Conservation (phyloP, 2,113 vertebrate genomes). For the Mormyrus iriodes region DNA sequence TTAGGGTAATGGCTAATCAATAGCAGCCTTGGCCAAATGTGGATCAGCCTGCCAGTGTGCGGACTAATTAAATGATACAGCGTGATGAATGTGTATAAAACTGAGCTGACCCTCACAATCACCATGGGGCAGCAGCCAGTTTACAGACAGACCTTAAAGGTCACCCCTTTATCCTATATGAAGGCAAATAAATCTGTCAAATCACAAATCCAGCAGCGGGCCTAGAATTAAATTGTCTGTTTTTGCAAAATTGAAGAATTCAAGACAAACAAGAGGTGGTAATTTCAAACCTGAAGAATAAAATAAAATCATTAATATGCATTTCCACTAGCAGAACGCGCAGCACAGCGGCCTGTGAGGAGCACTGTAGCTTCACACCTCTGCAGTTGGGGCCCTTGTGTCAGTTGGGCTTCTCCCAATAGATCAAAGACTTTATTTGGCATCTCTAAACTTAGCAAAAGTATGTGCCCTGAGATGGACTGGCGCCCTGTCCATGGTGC, state of each 20-base stretch:
- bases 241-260: conserved; percentile 42
- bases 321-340: neutral
- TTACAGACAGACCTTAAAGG: conserved; percentile 88
- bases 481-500: too few relatives aligned
- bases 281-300: neutral
- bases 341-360: neutral
- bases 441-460: too few relatives aligned
- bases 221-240: conserved; percentile 65
- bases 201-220: conserved; percentile 64
- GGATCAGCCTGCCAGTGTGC: conserved; percentile 77
- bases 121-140: conserved; percentile 77
- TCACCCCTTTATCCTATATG: conserved; percentile 82
- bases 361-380: too few relatives aligned
- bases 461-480: neutral
- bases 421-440: too few relatives aligned
- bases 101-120: conserved; percentile 67
- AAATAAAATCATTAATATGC: neutral
- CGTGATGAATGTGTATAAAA: conserved; percentile 96
- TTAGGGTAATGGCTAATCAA: conserved; percentile 77
- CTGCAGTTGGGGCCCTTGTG: too few relatives aligned
- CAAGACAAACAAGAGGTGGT: neutral
- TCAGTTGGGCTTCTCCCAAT: too few relatives aligned
- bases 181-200: conserved; percentile 80
- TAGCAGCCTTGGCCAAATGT: conserved; percentile 67
- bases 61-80: conserved; percentile 98